These are phyloP conservation scores for Notarius lentiginosus DNA, from an alignment of 2,113 vertebrate genomes.

Conservation along the genomic window DNA sequence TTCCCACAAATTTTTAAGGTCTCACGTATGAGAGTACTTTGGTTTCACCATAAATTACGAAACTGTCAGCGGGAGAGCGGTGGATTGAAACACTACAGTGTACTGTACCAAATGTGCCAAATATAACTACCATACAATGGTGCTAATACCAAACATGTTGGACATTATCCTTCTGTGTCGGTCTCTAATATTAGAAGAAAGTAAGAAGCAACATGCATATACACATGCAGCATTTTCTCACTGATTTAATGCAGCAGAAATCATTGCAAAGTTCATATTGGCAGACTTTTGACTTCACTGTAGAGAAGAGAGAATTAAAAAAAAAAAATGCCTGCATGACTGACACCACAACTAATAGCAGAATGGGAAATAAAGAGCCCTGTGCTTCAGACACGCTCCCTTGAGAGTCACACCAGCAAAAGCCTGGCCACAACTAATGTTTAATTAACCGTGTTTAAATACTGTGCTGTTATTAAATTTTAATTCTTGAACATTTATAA, in stretches of 20 bases:
- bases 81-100: neutral
- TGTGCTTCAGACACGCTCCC: neutral
- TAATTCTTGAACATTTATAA: neutral
- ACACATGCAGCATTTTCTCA: neutral
- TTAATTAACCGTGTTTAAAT: neutral
- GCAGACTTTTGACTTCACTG: neutral
- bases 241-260: slow-evolving; percentile 1
- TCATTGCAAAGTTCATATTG: neutral
- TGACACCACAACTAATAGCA: neutral
- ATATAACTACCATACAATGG: neutral
- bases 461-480: no score
- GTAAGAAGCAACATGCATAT: neutral
- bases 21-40: neutral
- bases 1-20: neutral
- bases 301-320: neutral
- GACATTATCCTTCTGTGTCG: neutral
- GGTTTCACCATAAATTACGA: neutral
- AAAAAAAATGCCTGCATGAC: neutral
- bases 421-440: neutral
- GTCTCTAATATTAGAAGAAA: neutral
- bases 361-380: neutral
- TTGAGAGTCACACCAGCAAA: neutral
- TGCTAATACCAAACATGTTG: neutral
- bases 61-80: neutral
- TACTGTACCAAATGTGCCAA: neutral